phyloP scores from a whole-genome alignment of 2,888 invertebrate genomes.

The Dilophus febrilis region DNA sequence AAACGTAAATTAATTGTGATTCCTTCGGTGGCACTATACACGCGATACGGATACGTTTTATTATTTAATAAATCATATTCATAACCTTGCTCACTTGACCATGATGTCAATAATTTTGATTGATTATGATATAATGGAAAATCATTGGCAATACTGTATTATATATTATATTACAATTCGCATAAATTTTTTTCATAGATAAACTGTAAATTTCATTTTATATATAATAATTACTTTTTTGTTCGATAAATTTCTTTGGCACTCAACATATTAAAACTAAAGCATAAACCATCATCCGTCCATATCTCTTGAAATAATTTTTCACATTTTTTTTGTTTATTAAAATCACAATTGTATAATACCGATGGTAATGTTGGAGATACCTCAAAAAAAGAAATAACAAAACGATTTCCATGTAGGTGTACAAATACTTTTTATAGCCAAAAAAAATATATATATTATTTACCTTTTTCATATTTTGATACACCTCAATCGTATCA shows the following conservation, averaged over 20 bases:
- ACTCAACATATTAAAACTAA: constrained; percentile 39
- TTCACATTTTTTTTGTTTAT: constrained; percentile 29
- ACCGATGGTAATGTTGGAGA: too few species aligned
- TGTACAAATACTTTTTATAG: too few species aligned
- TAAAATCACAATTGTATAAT: too few species aligned
- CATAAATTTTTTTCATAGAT: constrained; percentile 16
- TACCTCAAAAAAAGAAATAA: too few species aligned
- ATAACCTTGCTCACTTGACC: constrained; percentile 17
- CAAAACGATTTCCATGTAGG: too few species aligned
- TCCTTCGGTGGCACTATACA: constrained; percentile 23
- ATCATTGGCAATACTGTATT: background rate
- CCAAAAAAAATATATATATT: too few species aligned
- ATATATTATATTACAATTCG: too few species aligned
- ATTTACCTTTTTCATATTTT: too few species aligned
- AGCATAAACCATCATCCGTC: constrained; percentile 55
- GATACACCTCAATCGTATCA: too few species aligned
- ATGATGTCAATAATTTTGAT: constrained; percentile 10
- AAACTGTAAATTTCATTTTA: too few species aligned
- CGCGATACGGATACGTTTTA: constrained; percentile 14
- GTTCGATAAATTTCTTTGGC: background rate
- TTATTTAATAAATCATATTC: constrained; percentile 6
- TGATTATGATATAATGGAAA: constrained; percentile 12
- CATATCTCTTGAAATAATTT: constrained; percentile 43
- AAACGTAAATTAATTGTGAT: constrained; percentile 32
- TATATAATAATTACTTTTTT: background rate